These are phyloP conservation scores for Phylloscopus collybita DNA, from an alignment of 2,797 vertebrate species.

Conservation along the genomic window DNA sequence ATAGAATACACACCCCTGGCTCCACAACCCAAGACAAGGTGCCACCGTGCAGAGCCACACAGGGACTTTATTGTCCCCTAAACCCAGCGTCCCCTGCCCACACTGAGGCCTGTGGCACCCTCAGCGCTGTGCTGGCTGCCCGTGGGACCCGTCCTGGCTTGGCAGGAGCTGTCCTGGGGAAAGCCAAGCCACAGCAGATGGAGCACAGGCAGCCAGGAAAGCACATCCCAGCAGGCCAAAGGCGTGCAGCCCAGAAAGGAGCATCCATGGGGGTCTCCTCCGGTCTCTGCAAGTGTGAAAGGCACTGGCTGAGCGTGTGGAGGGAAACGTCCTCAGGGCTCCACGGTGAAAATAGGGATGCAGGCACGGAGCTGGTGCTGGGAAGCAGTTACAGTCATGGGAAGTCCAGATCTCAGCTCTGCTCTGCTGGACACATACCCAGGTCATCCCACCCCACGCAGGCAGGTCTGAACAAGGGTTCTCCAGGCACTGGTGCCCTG, in stretches of 20 bases:
- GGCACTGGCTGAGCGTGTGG: neutral
- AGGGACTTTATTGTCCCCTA: neutral
- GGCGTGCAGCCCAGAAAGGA: neutral
- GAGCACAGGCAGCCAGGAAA: neutral
- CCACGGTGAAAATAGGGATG: fast-evolving
- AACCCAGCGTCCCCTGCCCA: fast-evolving
- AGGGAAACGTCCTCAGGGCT: neutral
- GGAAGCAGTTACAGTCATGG: neutral
- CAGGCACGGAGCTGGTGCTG: neutral
- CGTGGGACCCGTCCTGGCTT: neutral
- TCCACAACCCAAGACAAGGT: no score
- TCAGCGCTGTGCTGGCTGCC: neutral
- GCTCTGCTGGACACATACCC: fast-evolving
- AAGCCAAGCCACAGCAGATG: conserved; percentile 18
- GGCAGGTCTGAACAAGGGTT: neutral
- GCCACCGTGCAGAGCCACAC: neutral
- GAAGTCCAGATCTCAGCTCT: neutral
- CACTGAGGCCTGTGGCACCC: neutral
- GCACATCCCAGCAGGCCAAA: neutral
- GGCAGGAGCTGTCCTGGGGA: neutral
- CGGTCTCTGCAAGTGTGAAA: neutral
- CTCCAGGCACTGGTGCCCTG: neutral
- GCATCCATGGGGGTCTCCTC: neutral
- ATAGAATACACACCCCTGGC: no score
- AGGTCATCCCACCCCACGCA: neutral